phyloP scores from a whole-genome alignment of 2,888 invertebrate genomes.

The Micropterix aruncella region DNA sequence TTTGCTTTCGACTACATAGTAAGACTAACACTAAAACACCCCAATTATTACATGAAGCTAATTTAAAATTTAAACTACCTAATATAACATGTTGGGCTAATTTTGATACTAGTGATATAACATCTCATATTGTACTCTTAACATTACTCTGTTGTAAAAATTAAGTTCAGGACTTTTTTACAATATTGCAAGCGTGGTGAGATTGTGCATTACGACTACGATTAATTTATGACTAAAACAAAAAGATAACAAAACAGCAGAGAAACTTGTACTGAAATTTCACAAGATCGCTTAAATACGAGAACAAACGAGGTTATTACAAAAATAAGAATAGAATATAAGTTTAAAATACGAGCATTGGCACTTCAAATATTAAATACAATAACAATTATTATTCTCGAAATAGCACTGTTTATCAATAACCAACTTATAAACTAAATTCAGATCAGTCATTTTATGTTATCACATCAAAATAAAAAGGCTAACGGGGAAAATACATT shows the following conservation, averaged over 20 bases:
- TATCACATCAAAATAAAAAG: conserved; percentile 43
- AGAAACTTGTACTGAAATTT: conserved; percentile 25
- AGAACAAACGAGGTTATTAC: conserved; percentile 17
- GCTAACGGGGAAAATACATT: conserved; percentile 32
- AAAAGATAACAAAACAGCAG: conserved; percentile 2
- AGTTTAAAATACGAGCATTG: conserved; percentile 44
- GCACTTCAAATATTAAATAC: conserved; percentile 42
- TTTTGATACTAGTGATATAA: conserved; percentile 45
- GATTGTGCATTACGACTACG: conserved; percentile 38
- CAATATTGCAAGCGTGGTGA: conserved; percentile 42
- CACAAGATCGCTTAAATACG: conserved; percentile 11
- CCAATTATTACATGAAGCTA: conserved; percentile 40
- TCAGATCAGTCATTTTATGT: conserved; percentile 47
- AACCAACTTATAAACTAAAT: conserved; percentile 46
- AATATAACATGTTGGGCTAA: conserved; percentile 44
- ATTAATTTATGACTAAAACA: conserved; percentile 2
- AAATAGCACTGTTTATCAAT: conserved; percentile 42
- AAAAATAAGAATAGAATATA: conserved; percentile 32
- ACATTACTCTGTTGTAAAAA: conserved; percentile 37
- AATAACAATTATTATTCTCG: conserved; percentile 18
- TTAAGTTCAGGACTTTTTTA: conserved; percentile 33
- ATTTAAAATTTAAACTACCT: conserved; percentile 40
- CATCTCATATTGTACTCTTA: conserved; percentile 44
- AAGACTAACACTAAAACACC: conserved; percentile 39
- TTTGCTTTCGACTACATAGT: conserved; percentile 22